phyloP scores from a whole-genome alignment of 2,888 invertebrate genomes.

The Plusia festucae region DNA sequence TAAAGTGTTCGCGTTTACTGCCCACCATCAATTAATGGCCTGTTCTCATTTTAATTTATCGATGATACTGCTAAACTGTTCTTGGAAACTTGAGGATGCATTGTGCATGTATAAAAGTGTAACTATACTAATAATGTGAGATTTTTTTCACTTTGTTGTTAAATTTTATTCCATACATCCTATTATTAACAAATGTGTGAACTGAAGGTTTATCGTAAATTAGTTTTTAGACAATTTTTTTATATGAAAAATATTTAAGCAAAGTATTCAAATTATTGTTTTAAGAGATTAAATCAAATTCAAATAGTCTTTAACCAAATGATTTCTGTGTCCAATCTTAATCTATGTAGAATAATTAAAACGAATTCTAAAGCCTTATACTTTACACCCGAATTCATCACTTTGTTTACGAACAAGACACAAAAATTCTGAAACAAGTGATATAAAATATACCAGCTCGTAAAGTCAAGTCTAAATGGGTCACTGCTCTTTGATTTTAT shows the following conservation, averaged over 20 bases:
- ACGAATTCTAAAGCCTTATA: neutral
- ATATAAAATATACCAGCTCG: conserved; percentile 16
- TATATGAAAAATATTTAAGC: no score
- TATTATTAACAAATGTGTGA: no score
- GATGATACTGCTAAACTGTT: neutral
- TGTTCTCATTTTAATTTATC: conserved; percentile 53
- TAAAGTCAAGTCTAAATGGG: conserved; percentile 46
- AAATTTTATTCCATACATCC: neutral
- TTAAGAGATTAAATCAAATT: no score
- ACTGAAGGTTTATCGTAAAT: no score
- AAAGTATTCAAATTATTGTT: no score
- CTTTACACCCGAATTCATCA: neutral
- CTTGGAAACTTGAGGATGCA: neutral
- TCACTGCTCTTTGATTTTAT: conserved; percentile 50
- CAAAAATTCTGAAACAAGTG: conserved; percentile 1
- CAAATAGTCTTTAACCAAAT: no score
- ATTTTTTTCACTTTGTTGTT: neutral
- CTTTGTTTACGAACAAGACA: neutral
- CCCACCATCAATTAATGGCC: conserved; percentile 44
- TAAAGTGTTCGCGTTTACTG: conserved; percentile 46
- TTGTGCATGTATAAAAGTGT: neutral
- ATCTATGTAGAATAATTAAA: no score
- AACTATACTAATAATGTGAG: neutral
- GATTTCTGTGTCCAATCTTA: no score
- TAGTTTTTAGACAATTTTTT: no score